Evolutionary conservation across 2,113 vertebrate species (phyloP).

Genomic region (Oncorhynchus kisutch): DNA sequence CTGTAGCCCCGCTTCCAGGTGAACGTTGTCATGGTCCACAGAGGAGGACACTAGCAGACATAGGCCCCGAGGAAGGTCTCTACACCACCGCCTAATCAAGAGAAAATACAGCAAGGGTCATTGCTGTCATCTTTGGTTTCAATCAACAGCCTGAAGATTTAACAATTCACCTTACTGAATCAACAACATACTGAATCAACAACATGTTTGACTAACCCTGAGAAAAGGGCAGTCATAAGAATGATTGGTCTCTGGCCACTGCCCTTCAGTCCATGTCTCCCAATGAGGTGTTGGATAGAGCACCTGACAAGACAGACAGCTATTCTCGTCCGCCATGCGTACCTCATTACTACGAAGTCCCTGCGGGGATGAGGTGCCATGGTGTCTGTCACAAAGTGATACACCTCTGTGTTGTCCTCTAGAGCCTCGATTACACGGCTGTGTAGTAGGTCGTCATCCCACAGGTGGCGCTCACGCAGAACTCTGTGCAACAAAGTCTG

Average conservation of each 20-base stretch:
- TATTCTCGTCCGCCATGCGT: background rate
- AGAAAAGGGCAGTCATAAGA: background rate
- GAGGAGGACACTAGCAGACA: conserved; percentile 80
- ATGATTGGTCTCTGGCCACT: background rate
- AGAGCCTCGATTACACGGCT: conserved; percentile 78
- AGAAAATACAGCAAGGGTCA: conserved; percentile 1
- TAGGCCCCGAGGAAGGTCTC: conserved; percentile 72
- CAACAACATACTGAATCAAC: background rate
- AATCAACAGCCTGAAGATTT: too few species aligned
- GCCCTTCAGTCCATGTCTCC: background rate
- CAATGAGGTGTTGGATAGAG: background rate
- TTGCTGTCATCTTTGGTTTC: background rate
- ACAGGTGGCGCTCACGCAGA: conserved; percentile 82
- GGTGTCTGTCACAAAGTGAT: conserved; percentile 82
- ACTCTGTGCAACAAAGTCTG: conserved; percentile 76
- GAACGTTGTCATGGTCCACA: conserved; percentile 76
- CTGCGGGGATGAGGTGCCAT: conserved; percentile 83
- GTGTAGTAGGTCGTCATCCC: conserved; percentile 86
- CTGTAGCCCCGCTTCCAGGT: conserved; percentile 71
- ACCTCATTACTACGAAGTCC: conserved; percentile 83
- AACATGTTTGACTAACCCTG: background rate
- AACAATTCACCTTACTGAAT: too few species aligned
- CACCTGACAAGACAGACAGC: background rate
- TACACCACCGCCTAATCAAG: conserved; percentile 74
- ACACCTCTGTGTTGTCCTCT: conserved; percentile 79